Percentiles rank a stretch among this genome's conserved stretches.
phyloP scores from a whole-genome alignment of 2,797 vertebrate genomes.

The Rhinoraja longicauda region DNA sequence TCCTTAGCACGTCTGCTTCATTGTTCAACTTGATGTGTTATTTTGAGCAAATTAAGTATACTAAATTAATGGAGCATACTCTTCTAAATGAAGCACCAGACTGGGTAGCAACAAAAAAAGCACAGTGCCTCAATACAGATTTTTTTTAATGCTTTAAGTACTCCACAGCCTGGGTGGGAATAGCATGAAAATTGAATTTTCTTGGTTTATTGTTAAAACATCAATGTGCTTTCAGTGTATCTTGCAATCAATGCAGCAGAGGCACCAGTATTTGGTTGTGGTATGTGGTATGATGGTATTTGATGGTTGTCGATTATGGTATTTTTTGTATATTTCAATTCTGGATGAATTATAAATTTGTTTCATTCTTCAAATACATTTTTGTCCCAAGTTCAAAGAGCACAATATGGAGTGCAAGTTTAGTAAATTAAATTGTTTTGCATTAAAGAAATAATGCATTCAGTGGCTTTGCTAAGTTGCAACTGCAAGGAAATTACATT shows the following conservation, averaged over 20 bases:
- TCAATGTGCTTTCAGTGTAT: background rate
- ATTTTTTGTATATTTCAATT: background rate
- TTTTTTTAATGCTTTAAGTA: too few species aligned
- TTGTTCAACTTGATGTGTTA: too few species aligned
- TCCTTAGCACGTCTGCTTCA: too few species aligned
- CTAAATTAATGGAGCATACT: too few species aligned
- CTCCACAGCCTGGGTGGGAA: too few species aligned
- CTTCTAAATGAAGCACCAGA: too few species aligned
- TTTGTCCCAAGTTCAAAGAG: background rate
- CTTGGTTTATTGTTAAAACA: background rate
- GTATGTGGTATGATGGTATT: too few species aligned
- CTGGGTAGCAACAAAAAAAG: too few species aligned
- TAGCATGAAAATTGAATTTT: background rate
- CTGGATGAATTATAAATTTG: background rate
- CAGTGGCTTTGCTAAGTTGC: background rate
- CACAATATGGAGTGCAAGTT: background rate
- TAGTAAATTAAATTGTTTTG: background rate
- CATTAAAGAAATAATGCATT: background rate
- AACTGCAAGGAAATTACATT: background rate
- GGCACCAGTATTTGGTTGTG: background rate
- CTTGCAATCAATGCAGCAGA: background rate
- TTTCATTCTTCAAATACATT: background rate
- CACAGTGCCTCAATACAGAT: too few species aligned
- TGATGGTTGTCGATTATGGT: background rate
- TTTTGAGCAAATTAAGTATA: too few species aligned